Conservation (phyloP, 2,113 vertebrate species). For the Leucopternis melanops region DNA sequence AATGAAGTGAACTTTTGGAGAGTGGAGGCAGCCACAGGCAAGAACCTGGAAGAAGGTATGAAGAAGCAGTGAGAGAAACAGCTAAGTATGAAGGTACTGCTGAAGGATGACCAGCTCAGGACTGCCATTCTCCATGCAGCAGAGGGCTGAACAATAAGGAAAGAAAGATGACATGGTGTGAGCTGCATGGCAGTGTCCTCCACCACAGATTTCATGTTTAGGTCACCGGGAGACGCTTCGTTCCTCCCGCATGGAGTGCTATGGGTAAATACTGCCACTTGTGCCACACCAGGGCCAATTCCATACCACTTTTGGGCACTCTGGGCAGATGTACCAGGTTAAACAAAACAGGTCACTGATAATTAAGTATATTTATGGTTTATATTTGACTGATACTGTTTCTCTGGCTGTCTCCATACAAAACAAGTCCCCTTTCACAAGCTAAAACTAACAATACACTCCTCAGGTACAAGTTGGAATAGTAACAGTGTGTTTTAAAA, state of each 20-base stretch:
- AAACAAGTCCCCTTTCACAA: not conserved
- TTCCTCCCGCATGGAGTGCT: rapidly evolving
- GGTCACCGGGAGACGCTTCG: not conserved
- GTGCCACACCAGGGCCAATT: too few relatives aligned
- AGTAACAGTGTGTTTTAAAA: not conserved
- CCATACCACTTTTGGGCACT: not conserved
- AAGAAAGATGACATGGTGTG: not conserved
- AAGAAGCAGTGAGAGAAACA: not conserved
- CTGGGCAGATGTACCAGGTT: not conserved
- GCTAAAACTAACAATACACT: not conserved
- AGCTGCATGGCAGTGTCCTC: not conserved
- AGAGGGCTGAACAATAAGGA: not conserved
- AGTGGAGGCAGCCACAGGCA: not conserved
- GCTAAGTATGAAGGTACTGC: not conserved
- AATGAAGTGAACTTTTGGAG: not conserved
- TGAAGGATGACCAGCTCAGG: not conserved
- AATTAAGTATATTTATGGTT: not conserved
- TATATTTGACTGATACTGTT: not conserved
- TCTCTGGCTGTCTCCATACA: not conserved
- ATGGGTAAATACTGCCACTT: rapidly evolving
- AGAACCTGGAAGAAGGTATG: not conserved
- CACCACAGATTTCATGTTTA: not conserved
- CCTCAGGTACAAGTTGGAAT: rapidly evolving
- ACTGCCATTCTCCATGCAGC: not conserved
- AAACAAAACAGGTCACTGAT: not conserved